Evolutionary conservation across 2,113 vertebrate genomes (phyloP).

Genomic region (Tragelaphus strepsiceros): DNA sequence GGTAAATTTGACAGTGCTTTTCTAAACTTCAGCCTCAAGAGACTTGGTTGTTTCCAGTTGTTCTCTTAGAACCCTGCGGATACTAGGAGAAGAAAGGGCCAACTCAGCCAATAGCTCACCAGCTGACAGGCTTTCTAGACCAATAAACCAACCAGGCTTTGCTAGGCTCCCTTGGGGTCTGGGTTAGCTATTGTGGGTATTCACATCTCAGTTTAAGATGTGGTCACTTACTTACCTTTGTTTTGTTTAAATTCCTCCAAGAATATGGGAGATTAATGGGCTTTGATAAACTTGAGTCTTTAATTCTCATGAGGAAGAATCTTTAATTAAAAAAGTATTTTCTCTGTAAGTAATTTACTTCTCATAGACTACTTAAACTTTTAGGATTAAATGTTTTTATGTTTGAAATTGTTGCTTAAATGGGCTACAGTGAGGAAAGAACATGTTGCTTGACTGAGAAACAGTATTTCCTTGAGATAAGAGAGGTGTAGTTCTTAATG

Average conservation of each 20-base stretch:
- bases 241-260: neutral
- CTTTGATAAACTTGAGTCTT: neutral
- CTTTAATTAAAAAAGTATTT: neutral
- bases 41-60: neutral
- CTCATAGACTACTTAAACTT: neutral
- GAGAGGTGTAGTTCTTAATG: neutral
- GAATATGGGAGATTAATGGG: neutral
- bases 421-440: neutral
- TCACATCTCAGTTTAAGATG: neutral
- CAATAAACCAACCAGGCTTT: neutral
- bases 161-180: neutral
- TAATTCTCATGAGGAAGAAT: neutral
- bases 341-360: neutral
- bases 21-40: neutral
- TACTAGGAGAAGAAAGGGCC: neutral
- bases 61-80: neutral
- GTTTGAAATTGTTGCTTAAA: neutral
- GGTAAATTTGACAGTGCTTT: neutral
- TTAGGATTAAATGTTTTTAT: neutral
- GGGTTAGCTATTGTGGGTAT: neutral
- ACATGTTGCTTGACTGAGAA: neutral
- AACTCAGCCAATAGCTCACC: neutral
- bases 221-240: neutral
- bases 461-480: neutral
- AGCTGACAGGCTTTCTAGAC: neutral